Evolutionary conservation across 2,888 invertebrate species (phyloP).

Genomic region (Folsomia manolachei): DNA sequence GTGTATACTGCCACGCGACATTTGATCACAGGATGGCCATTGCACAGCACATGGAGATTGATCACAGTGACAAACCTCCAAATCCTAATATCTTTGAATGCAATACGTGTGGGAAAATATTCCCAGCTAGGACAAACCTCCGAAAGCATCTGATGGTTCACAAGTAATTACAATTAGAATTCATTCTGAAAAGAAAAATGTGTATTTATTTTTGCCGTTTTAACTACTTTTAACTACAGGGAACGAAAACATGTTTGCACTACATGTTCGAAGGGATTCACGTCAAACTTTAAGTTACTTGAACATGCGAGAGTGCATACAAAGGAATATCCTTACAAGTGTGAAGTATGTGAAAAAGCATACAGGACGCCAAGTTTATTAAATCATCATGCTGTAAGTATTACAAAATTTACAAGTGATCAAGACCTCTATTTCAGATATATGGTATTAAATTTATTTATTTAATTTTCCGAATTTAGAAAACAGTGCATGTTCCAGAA

Average conservation of each 20-base stretch:
- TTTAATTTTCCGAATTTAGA: constrained; percentile 22
- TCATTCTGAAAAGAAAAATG: no score
- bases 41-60: constrained; percentile 35
- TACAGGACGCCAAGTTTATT: constrained; percentile 45
- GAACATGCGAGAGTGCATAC: constrained; percentile 48
- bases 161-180: constrained; percentile 33
- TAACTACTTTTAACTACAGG: constrained; percentile 24
- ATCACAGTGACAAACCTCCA: constrained; percentile 40
- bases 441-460: no score
- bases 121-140: constrained; percentile 38
- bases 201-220: constrained; percentile 11
- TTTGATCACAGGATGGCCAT: constrained; percentile 29
- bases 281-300: constrained; percentile 46
- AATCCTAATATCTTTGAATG: constrained; percentile 46
- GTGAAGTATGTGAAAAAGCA: constrained; percentile 39
- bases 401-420: neutral
- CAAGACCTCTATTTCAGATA: no score
- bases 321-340: constrained; percentile 43
- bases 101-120: constrained; percentile 48
- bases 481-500: constrained; percentile 35
- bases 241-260: constrained; percentile 39
- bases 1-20: constrained; percentile 45
- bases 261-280: constrained; percentile 45
- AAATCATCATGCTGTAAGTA: constrained; percentile 43
- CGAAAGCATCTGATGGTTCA: constrained; percentile 48